Evolutionary conservation across 2,888 invertebrate genomes (phyloP), one percentile per base, ranked within the genome.

Genomic region (Oscheius sp.): DNA sequence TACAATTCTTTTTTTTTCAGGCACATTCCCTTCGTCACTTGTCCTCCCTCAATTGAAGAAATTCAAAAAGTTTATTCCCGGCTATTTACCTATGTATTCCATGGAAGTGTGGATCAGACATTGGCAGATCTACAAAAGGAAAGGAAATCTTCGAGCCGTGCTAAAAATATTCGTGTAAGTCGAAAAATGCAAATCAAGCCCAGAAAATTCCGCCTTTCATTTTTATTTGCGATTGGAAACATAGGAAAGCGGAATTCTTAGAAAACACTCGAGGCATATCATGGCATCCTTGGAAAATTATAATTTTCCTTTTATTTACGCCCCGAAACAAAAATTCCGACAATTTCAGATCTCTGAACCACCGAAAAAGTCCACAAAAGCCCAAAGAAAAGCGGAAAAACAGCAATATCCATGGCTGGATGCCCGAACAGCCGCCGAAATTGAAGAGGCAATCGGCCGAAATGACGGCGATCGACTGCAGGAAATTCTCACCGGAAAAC

Each of bases 11-110:
- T 35, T n/a, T n/a, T 13, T 18, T 49, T 21, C 21, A 49, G 49
- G 21, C 49, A 49, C 49, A 49, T 49, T 49, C 49, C 49, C 16
- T 49, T 49, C 49, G 21, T 49, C 49, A 21, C 21, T 49, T 49
- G 49, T 49, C 49, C 49, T 49, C 49, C 49, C 16, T 49, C 49
- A 5, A 49, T 49, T 49, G 49, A 49, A 2, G 49, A 49, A 21
- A 49, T 49, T 13, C 16, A 49, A 13, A 49, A 13, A 13, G 49
- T 49, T 13, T 49, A 49, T 49, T 21, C 16, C 16, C 49, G 49
- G 2, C 16, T 49, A 13, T 49, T 49, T 13, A 49, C 49, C 21
- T 16, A 18, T 13, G n/a, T 18, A 49, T 49, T 5, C 49, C 49
- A 49, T 13, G 49, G 21, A 3, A 18, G 13, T 49, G 21, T 35